Conservation (phyloP, 2,113 vertebrate genomes). For the Pangasianodon hypophthalmus region DNA sequence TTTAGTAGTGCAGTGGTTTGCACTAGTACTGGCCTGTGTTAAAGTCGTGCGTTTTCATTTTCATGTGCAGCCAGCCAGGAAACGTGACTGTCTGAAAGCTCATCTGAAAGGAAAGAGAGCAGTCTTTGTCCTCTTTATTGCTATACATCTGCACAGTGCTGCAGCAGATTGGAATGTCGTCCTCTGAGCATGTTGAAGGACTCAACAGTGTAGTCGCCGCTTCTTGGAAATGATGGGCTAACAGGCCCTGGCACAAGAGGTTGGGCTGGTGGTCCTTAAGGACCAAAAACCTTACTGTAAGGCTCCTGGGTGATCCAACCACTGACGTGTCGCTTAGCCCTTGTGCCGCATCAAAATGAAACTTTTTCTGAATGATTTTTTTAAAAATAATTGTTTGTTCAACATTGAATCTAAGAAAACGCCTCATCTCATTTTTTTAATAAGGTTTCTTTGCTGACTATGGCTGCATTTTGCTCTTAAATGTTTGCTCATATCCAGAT, state of each 20-base stretch:
- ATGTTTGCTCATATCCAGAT: neutral
- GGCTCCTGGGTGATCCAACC: neutral
- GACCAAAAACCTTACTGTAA: neutral
- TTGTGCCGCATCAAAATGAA: neutral
- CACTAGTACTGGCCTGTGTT: constrained; percentile 2
- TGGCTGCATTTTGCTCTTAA: neutral
- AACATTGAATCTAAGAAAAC: neutral
- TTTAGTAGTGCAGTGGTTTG: neutral
- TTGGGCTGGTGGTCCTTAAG: neutral
- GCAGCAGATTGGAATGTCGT: constrained; percentile 30
- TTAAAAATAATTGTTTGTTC: too few species aligned
- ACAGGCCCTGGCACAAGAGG: neutral
- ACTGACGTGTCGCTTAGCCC: neutral
- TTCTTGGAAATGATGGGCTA: constrained; percentile 23
- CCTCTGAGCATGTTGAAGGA: constrained; percentile 11
- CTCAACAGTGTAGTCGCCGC: constrained; percentile 4
- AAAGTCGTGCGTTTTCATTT: constrained; percentile 16
- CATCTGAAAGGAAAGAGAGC: constrained; percentile 33
- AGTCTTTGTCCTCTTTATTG: constrained; percentile 30
- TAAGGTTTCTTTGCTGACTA: neutral
- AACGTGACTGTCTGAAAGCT: constrained; percentile 30
- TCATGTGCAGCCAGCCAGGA: constrained; percentile 28
- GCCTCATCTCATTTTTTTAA: neutral
- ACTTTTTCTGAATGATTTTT: neutral
- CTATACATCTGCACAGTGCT: constrained; percentile 20